Evolutionary conservation across 92 coral and sea anemone genomes (phyloP).

Genomic region (Actinernus sp.): DNA sequence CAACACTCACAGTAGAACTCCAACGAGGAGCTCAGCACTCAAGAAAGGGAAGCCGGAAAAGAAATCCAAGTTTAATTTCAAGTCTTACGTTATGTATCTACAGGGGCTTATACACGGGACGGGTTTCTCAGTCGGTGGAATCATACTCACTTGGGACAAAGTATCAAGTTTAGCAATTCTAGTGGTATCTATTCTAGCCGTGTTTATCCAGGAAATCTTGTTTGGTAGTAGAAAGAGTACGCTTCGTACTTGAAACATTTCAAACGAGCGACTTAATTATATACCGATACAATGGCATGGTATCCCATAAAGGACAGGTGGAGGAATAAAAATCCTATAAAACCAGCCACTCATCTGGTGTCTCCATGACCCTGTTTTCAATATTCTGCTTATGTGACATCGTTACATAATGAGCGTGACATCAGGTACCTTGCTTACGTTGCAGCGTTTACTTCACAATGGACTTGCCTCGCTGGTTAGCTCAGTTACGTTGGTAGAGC

Average conservation of each 20-base stretch:
- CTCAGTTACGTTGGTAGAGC: too few species aligned
- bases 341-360: too few species aligned
- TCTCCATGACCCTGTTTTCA: too few species aligned
- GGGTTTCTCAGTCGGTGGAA: slow-evolving; percentile 93
- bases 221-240: slow-evolving; percentile 95
- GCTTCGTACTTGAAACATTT: slow-evolving; percentile 10
- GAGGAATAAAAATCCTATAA: too few species aligned
- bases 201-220: slow-evolving; percentile 90
- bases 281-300: too few species aligned
- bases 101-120: slow-evolving; percentile 85
- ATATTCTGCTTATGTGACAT: slow-evolving; percentile 28
- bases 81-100: slow-evolving; percentile 89
- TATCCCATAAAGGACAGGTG: too few species aligned
- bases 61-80: slow-evolving; percentile 87
- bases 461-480: too few species aligned
- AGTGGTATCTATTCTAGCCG: slow-evolving; percentile 83
- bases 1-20: neutral
- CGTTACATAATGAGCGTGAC: neutral
- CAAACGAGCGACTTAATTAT: too few species aligned
- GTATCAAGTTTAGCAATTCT: slow-evolving; percentile 83
- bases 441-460: too few species aligned
- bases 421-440: too few species aligned
- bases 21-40: neutral
- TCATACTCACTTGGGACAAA: slow-evolving; percentile 92
- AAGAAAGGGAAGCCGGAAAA: slow-evolving; percentile 9